Evolutionary conservation across 2,113 vertebrate genomes (phyloP).

Genomic region (Sinocyclocheilus maitianheensis): DNA sequence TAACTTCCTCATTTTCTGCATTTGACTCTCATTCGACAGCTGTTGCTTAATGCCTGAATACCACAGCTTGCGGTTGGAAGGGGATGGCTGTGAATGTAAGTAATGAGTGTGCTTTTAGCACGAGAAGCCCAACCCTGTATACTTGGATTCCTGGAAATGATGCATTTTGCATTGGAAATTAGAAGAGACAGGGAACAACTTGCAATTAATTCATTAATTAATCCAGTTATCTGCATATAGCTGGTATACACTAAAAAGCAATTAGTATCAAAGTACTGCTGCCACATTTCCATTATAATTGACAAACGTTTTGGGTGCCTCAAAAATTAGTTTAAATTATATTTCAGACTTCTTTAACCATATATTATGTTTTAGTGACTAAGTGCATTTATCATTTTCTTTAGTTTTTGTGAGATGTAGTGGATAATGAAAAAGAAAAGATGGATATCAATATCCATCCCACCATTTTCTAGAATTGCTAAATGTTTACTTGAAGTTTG

Average conservation of each 20-base stretch:
- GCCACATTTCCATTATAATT: not conserved
- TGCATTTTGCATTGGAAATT: not conserved
- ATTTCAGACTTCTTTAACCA: not conserved
- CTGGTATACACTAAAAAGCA: not conserved
- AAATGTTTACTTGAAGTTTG: not conserved
- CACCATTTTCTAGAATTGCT: not conserved
- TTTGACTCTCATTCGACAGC: constrained; percentile 39
- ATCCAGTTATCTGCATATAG: not conserved
- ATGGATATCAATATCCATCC: not conserved
- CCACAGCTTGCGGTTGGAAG: not conserved
- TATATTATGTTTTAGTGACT: not conserved
- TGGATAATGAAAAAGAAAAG: no score
- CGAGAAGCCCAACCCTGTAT: not conserved
- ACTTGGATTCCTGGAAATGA: not conserved
- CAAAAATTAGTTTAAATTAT: not conserved
- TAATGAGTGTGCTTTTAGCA: not conserved
- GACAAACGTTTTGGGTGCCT: not conserved
- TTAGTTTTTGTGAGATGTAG: not conserved
- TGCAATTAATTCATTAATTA: not conserved
- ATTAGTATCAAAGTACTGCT: not conserved
- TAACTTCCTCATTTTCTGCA: constrained; percentile 49
- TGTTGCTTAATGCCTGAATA: constrained; percentile 19
- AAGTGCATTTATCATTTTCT: not conserved
- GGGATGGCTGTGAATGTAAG: not conserved
- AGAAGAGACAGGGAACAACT: not conserved